Evolutionary conservation across 2,888 invertebrate species (phyloP).

Genomic region (Amphipyra tragopoginis): DNA sequence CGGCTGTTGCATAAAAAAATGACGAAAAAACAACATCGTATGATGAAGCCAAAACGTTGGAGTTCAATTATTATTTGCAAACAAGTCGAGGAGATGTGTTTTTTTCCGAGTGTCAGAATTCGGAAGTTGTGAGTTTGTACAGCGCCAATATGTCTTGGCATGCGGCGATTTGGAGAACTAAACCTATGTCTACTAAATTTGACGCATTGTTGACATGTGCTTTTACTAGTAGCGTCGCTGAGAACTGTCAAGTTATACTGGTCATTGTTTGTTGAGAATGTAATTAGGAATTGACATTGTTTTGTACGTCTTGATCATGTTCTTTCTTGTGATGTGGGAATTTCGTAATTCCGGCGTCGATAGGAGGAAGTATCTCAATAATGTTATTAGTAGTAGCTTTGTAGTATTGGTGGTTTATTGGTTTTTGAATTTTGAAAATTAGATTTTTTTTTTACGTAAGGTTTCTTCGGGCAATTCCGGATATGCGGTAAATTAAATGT

Average conservation of each 20-base stretch:
- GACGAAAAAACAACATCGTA: slow-evolving; percentile 51
- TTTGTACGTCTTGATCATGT: slow-evolving; percentile 21
- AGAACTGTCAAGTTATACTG: not conserved
- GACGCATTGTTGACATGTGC: not conserved
- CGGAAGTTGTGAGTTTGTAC: slow-evolving; percentile 40
- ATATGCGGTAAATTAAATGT: no score
- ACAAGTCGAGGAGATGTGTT: slow-evolving; percentile 52
- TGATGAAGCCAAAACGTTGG: slow-evolving; percentile 51
- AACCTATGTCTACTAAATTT: slow-evolving; percentile 2
- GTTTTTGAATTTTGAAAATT: no score
- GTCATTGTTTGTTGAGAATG: slow-evolving; percentile 14
- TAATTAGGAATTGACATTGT: slow-evolving; percentile 37
- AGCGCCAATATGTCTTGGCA: slow-evolving; percentile 21
- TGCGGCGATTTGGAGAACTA: slow-evolving; percentile 12
- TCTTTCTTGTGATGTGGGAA: slow-evolving; percentile 15
- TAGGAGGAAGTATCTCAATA: not conserved
- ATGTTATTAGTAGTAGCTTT: not conserved
- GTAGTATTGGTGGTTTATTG: no score
- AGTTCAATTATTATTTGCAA: slow-evolving; percentile 67
- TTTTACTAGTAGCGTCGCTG: slow-evolving; percentile 3
- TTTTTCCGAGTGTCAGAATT: slow-evolving; percentile 42
- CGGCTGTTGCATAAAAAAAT: slow-evolving; percentile 51
- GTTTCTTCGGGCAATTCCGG: no score
- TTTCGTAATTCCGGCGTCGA: not conserved
- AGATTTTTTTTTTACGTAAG: no score